A percentile compares a stretch with the other conserved stretches of the same genome.
phyloP scores from a whole-genome alignment of 1,140 invertebrate genomes.

The Eurosta solidaginis region DNA sequence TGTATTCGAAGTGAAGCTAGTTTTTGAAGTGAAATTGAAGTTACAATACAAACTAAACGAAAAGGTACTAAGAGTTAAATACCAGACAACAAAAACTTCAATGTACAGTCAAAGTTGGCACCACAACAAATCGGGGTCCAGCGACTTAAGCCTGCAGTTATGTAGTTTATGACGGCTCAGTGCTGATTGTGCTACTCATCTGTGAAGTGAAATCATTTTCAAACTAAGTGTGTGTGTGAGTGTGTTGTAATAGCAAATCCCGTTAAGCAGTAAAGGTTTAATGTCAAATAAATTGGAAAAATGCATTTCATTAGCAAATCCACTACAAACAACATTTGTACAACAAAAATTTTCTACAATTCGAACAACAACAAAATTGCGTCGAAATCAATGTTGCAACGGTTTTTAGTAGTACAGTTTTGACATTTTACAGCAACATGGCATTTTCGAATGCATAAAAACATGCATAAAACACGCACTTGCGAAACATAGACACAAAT shows the following conservation, averaged over 20 bases:
- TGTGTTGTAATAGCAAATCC: background rate
- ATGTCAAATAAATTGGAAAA: slow-evolving; percentile 6
- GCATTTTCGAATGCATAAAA: background rate
- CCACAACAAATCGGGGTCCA: no score
- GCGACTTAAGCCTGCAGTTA: no score
- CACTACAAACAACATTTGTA: background rate
- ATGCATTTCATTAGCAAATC: slow-evolving; percentile 1
- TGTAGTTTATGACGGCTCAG: no score
- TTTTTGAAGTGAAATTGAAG: no score
- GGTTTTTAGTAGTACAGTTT: background rate
- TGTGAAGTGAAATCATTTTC: no score
- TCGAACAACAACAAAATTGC: background rate
- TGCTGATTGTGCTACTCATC: no score
- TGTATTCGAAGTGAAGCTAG: background rate
- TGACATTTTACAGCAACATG: background rate
- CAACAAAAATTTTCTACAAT: background rate
- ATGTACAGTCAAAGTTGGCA: no score
- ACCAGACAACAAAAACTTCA: no score
- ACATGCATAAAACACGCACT: slow-evolving; percentile 10
- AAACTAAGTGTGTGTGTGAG: background rate
- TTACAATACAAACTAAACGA: no score
- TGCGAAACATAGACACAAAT: background rate
- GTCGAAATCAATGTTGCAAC: background rate
- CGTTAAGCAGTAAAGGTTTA: background rate
- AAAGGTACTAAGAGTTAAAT: no score